A percentile compares a stretch with the other conserved stretches of the same genome.
phyloP scores from a whole-genome alignment of 2,888 invertebrate genomes.

The Branchipolynoe longqiensis region DNA sequence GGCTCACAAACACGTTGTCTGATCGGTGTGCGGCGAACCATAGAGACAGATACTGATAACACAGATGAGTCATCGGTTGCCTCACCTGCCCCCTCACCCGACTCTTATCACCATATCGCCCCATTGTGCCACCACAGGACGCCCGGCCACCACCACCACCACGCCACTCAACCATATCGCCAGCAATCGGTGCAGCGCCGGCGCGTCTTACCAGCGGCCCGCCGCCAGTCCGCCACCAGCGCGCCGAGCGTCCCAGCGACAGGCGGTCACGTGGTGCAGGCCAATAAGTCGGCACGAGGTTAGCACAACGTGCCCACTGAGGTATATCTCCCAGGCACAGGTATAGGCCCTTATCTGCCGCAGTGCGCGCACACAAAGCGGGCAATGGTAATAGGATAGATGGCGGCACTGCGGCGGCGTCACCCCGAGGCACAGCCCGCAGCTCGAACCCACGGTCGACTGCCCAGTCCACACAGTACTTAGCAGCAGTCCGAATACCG shows the following conservation, averaged over 20 bases:
- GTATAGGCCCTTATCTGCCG: neutral
- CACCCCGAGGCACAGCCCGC: too few relatives aligned
- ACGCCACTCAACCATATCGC: neutral
- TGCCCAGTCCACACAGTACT: too few relatives aligned
- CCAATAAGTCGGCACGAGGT: too few relatives aligned
- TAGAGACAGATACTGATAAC: neutral
- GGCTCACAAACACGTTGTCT: conserved; percentile 13
- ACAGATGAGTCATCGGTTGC: conserved; percentile 20
- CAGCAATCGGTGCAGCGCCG: too few relatives aligned
- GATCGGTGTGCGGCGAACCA: conserved; percentile 11
- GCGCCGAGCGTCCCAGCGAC: too few relatives aligned
- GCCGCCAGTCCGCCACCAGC: too few relatives aligned
- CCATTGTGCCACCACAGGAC: neutral
- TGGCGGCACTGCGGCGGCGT: conserved; percentile 24
- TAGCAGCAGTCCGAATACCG: too few relatives aligned
- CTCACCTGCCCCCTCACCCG: conserved; percentile 5
- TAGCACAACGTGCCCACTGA: too few relatives aligned
- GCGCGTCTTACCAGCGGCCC: too few relatives aligned
- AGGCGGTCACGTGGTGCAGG: too few relatives aligned
- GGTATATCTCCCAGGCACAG: neutral
- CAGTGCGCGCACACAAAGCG: neutral
- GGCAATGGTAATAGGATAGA: conserved; percentile 32
- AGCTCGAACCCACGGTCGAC: too few relatives aligned
- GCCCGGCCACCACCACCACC: neutral
- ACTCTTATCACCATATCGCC: conserved; percentile 8